Evolutionary conservation across 2,888 invertebrate species (phyloP).

Genomic region (Epistrophella euchroma): DNA sequence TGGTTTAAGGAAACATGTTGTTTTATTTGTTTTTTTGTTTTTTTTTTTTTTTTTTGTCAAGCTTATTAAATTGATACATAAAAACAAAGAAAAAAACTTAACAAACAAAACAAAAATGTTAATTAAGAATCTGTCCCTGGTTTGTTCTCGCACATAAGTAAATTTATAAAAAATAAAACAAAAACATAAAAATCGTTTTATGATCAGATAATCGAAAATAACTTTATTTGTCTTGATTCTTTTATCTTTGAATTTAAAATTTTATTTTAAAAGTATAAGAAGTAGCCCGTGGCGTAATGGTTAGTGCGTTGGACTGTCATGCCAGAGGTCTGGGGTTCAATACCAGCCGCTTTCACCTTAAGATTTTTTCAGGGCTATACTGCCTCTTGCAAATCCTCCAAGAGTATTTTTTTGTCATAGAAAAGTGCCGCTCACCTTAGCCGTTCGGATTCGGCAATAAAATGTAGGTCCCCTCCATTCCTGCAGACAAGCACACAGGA

Average conservation of each 20-base stretch:
- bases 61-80: slow-evolving; percentile 16
- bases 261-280: background rate
- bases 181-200: slow-evolving; percentile 43
- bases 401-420: too few species aligned
- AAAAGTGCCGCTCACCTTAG: too few species aligned
- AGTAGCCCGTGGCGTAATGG: background rate
- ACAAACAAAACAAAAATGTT: slow-evolving; percentile 27
- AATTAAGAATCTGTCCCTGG: slow-evolving; percentile 57
- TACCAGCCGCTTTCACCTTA: too few species aligned
- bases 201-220: slow-evolving; percentile 55
- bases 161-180: slow-evolving; percentile 23
- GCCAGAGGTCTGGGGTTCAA: too few species aligned
- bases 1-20: too few species aligned
- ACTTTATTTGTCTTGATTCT: slow-evolving; percentile 51
- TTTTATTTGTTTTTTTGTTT: background rate
- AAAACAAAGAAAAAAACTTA: background rate
- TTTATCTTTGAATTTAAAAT: slow-evolving; percentile 24
- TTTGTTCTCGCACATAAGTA: slow-evolving; percentile 42
- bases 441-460: too few species aligned
- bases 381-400: too few species aligned
- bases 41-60: too few species aligned
- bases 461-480: too few species aligned
- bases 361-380: too few species aligned
- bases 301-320: too few species aligned
- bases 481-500: too few species aligned